A percentile compares a stretch with the other conserved stretches of the same genome.
Conservation (phyloP, 2,888 invertebrate species). For the Dascillus cervinus region DNA sequence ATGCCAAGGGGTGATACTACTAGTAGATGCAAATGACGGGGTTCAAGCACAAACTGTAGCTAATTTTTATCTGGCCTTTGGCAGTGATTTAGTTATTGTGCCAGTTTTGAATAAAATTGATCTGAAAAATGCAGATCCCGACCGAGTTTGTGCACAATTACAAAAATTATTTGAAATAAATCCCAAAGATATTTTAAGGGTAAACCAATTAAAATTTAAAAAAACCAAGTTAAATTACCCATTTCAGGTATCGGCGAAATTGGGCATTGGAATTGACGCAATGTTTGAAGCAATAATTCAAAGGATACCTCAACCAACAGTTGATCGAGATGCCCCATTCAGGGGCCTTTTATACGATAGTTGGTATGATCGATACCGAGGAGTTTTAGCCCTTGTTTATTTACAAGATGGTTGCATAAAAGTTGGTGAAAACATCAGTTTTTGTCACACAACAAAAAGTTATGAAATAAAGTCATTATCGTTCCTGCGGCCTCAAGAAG, state of each 20-base stretch:
- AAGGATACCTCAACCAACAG: slow-evolving; percentile 67
- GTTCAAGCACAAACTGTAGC: slow-evolving; percentile 98
- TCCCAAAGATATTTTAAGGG: slow-evolving; percentile 62
- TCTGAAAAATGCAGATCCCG: slow-evolving; percentile 82
- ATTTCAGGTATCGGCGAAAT: slow-evolving; percentile 76
- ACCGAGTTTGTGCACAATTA: slow-evolving; percentile 71
- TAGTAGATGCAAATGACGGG: slow-evolving; percentile 95
- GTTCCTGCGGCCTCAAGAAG: slow-evolving; percentile 71
- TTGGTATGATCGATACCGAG: slow-evolving; percentile 85
- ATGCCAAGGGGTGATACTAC: slow-evolving; percentile 88
- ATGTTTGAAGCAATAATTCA: slow-evolving; percentile 73
- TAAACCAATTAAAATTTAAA: slow-evolving; percentile 31
- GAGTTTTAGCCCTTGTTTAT: slow-evolving; percentile 69
- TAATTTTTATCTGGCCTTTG: slow-evolving; percentile 87
- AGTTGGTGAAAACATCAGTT: slow-evolving; percentile 69
- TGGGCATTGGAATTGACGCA: slow-evolving; percentile 73
- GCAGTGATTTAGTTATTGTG: slow-evolving; percentile 71
- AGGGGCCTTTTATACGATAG: slow-evolving; percentile 87
- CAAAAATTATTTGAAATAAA: slow-evolving; percentile 75
- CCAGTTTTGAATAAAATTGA: slow-evolving; percentile 97
- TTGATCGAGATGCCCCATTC: slow-evolving; percentile 53
- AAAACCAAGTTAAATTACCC: background rate
- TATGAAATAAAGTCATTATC: slow-evolving; percentile 76
- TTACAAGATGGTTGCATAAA: slow-evolving; percentile 68
- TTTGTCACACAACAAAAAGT: slow-evolving; percentile 60